Evolutionary conservation across 1,140 invertebrate genomes (phyloP).

Genomic region (Thrips palmi): DNA sequence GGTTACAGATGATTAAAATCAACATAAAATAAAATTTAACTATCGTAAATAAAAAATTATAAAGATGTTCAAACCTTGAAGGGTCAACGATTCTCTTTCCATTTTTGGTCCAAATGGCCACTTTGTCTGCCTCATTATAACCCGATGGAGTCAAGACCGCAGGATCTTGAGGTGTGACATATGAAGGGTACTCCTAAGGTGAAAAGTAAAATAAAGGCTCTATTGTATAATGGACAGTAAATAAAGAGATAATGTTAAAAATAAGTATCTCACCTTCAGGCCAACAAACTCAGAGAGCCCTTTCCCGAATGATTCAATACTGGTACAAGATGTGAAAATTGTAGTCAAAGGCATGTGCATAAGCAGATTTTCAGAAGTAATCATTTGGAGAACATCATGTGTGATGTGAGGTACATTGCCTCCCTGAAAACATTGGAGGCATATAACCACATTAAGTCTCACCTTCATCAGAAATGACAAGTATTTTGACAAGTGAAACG

Average conservation of each 20-base stretch:
- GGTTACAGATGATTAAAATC: constrained; percentile 1
- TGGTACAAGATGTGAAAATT: constrained; percentile 30
- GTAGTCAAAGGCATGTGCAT: constrained; percentile 36
- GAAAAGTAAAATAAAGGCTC: constrained; percentile 15
- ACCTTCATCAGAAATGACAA: too few relatives aligned
- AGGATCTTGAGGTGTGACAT: constrained; percentile 45
- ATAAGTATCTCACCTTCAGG: constrained; percentile 23
- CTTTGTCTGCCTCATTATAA: constrained; percentile 38
- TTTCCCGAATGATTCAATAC: constrained; percentile 26
- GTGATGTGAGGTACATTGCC: constrained; percentile 44
- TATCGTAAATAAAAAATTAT: constrained; percentile 3
- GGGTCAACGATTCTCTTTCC: constrained; percentile 44
- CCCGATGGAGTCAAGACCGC: constrained; percentile 35
- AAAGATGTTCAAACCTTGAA: constrained; percentile 22
- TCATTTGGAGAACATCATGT: constrained; percentile 38
- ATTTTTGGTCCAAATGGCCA: constrained; percentile 50
- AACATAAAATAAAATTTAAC: constrained; percentile 3
- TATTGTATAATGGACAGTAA: constrained; percentile 10
- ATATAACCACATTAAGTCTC: too few relatives aligned
- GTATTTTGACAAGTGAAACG: too few relatives aligned
- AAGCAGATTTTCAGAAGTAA: constrained; percentile 28
- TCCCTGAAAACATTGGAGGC: constrained; percentile 29
- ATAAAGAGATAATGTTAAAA: constrained; percentile 5
- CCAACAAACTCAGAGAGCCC: constrained; percentile 36
- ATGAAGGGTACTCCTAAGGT: constrained; percentile 38